Percentiles rank a stretch among this genome's conserved stretches.
These are phyloP conservation scores for Tenodera sinensis DNA, from an alignment of 2,888 invertebrate species.

Conservation along the genomic window DNA sequence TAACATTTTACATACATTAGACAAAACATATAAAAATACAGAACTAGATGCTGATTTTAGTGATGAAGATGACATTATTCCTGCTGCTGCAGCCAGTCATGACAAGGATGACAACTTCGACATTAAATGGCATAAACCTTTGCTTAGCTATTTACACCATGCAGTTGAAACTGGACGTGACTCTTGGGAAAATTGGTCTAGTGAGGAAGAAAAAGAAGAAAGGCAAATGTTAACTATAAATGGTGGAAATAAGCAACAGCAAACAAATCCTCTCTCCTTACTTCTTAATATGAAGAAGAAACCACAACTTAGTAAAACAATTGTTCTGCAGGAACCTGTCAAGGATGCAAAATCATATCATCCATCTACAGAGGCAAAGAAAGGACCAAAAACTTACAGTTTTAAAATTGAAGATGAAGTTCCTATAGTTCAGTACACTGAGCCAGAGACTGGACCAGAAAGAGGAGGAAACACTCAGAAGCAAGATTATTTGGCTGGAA, in stretches of 20 bases:
- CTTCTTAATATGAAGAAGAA: not conserved
- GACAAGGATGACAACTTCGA: not conserved
- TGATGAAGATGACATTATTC: not conserved
- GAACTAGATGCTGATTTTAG: not conserved
- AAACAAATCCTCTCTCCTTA: not conserved
- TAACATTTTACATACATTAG: not conserved
- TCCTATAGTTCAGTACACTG: not conserved
- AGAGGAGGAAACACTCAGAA: not conserved
- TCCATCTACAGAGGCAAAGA: not conserved
- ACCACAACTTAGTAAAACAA: not conserved
- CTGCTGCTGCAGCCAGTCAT: not conserved
- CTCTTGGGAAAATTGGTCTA: not conserved
- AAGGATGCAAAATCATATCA: not conserved
- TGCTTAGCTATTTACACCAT: not conserved
- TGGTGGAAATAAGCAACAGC: not conserved
- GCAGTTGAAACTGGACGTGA: not conserved
- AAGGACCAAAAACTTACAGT: not conserved
- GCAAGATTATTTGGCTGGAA: not conserved
- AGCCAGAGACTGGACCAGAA: not conserved
- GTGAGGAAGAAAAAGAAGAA: not conserved
- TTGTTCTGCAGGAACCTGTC: not conserved
- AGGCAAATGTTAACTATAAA: not conserved
- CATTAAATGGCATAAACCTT: not conserved
- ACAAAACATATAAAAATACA: not conserved
- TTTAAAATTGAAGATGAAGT: not conserved